Percentiles rank a stretch among this genome's conserved stretches.
Evolutionary conservation across 2,113 vertebrate genomes (phyloP).

Genomic region (Oreotrochilus melanogaster): DNA sequence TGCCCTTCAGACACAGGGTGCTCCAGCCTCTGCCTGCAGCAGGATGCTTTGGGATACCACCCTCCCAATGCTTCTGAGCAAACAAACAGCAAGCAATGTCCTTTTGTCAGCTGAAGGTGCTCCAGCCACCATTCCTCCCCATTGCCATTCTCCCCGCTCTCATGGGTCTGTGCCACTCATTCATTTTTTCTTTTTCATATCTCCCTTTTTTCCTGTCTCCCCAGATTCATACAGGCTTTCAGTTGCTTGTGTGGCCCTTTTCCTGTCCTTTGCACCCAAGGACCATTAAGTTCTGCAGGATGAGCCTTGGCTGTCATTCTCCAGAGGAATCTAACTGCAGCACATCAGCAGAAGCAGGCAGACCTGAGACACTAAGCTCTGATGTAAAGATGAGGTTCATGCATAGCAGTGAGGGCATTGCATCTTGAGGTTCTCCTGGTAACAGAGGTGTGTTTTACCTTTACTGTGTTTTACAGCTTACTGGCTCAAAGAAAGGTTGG

Average conservation of each 20-base stretch:
- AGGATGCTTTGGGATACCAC: neutral
- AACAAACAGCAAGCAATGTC: neutral
- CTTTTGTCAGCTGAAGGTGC: neutral
- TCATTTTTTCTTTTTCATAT: neutral
- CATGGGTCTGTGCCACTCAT: neutral
- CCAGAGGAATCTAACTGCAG: neutral
- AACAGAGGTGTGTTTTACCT: neutral
- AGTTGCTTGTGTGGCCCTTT: accelerated
- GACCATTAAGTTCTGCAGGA: neutral
- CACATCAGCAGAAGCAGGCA: neutral
- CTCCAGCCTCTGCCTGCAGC: neutral
- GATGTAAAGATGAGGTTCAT: neutral
- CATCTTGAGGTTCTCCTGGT: neutral
- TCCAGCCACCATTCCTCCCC: neutral
- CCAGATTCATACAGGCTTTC: accelerated
- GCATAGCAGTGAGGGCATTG: accelerated
- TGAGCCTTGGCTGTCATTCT: neutral
- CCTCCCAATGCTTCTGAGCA: neutral
- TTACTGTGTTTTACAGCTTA: neutral
- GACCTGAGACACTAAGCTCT: neutral
- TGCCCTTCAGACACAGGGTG: accelerated
- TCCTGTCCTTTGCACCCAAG: neutral
- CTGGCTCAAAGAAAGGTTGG: neutral
- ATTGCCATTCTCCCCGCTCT: neutral
- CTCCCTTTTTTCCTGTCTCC: neutral